Conservation (phyloP, 2,888 invertebrate genomes). For the Sphaerophoria rueppellii region DNA sequence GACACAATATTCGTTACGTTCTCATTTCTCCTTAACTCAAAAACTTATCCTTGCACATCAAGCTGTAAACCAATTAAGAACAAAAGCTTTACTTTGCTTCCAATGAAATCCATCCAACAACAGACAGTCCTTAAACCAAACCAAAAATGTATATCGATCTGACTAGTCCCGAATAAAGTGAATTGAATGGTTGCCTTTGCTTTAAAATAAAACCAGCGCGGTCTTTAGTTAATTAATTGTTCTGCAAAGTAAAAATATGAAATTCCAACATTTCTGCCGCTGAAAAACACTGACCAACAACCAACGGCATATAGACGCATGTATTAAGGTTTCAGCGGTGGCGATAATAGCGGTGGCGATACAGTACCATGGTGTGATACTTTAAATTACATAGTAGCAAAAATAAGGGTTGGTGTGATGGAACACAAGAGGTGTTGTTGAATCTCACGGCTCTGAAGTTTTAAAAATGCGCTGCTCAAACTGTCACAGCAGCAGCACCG, state of each 20-base stretch:
- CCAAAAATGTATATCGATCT: no score
- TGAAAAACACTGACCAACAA: slow-evolving; percentile 19
- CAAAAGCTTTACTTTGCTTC: no score
- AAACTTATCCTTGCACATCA: no score
- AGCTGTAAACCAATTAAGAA: no score
- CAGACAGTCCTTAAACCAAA: no score
- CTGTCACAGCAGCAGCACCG: neutral
- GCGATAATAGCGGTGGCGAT: neutral
- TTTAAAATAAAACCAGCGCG: slow-evolving; percentile 6
- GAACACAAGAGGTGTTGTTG: slow-evolving; percentile 28
- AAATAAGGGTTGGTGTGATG: neutral
- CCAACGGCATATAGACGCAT: slow-evolving; percentile 13
- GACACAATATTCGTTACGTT: no score
- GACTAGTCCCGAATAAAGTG: neutral
- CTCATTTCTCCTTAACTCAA: no score
- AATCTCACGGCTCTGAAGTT: slow-evolving; percentile 14
- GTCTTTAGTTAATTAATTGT: slow-evolving; percentile 55
- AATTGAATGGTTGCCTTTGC: slow-evolving; percentile 43
- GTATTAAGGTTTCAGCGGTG: neutral
- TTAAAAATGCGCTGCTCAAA: slow-evolving; percentile 7
- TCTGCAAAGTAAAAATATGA: slow-evolving; percentile 53
- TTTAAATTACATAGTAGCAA: neutral
- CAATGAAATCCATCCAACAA: no score
- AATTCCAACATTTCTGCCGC: slow-evolving; percentile 1
- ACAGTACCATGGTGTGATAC: neutral